phyloP scores from a whole-genome alignment of 2,113 vertebrate genomes.

The Phainopepla nitens region DNA sequence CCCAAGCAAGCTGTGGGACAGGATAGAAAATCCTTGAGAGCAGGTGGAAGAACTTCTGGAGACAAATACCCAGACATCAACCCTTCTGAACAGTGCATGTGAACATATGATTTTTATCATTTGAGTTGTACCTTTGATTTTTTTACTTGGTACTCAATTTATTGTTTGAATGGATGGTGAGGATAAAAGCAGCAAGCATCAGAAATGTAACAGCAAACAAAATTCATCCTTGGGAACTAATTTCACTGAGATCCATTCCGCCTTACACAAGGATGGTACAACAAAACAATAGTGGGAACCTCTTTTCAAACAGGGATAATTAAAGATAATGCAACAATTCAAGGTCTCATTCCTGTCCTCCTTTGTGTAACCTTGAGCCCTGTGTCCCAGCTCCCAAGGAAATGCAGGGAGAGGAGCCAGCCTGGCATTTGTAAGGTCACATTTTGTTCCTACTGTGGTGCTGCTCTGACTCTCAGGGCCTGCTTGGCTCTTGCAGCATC shows the following conservation, averaged over 20 bases:
- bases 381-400: not conserved
- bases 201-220: not conserved
- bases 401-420: not conserved
- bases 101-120: not conserved
- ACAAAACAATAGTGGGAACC: not conserved
- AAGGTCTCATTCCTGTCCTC: not conserved
- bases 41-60: not conserved
- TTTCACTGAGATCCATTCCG: not conserved
- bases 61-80: not conserved
- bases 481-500: not conserved
- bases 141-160: not conserved
- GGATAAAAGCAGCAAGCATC: not conserved
- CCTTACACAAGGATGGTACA: not conserved
- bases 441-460: rapidly evolving
- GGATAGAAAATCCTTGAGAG: not conserved
- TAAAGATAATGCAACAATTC: not conserved
- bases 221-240: not conserved
- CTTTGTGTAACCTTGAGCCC: not conserved
- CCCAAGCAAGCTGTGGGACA: not conserved
- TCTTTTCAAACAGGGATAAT: not conserved
- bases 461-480: not conserved
- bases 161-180: not conserved
- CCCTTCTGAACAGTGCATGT: not conserved
- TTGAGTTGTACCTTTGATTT: not conserved
- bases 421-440: not conserved